Conservation (phyloP, 2,113 vertebrate genomes). For the Zapornia atra region DNA sequence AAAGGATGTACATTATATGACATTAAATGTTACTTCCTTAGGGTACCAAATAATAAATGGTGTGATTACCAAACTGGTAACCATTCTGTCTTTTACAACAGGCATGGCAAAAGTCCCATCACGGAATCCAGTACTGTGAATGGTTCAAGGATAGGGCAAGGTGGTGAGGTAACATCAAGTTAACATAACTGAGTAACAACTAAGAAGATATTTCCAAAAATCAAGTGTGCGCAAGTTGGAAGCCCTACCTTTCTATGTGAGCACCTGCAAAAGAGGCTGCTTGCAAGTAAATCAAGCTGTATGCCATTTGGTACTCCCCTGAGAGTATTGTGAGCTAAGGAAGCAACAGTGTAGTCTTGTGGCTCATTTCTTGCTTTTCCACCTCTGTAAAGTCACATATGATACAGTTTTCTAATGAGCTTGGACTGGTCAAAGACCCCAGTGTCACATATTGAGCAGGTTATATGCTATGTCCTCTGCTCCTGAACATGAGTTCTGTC, state of each 20-base stretch:
- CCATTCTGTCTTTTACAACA: not conserved
- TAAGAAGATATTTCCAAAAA: not conserved
- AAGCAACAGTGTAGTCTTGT: not conserved
- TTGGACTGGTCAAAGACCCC: not conserved
- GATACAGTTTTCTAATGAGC: not conserved
- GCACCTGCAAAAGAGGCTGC: not conserved
- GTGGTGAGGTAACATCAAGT: not conserved
- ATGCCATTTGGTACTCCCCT: not conserved
- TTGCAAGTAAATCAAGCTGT: fast-evolving
- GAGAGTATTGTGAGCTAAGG: not conserved
- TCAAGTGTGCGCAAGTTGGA: not conserved
- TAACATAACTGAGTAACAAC: not conserved
- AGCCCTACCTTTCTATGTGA: not conserved
- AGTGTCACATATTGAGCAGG: not conserved
- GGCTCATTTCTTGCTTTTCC: not conserved
- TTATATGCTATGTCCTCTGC: not conserved
- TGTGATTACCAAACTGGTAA: not conserved
- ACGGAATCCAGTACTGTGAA: not conserved
- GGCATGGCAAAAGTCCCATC: not conserved
- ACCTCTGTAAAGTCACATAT: not conserved
- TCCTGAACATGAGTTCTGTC: not conserved
- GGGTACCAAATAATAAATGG: not conserved
- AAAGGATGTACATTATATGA: not conserved
- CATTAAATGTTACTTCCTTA: not conserved
- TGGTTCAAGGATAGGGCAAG: not conserved